Base-by-base conservation (phyloP, 1,140 invertebrate species). In the Polyergus mexicanus region DNA sequence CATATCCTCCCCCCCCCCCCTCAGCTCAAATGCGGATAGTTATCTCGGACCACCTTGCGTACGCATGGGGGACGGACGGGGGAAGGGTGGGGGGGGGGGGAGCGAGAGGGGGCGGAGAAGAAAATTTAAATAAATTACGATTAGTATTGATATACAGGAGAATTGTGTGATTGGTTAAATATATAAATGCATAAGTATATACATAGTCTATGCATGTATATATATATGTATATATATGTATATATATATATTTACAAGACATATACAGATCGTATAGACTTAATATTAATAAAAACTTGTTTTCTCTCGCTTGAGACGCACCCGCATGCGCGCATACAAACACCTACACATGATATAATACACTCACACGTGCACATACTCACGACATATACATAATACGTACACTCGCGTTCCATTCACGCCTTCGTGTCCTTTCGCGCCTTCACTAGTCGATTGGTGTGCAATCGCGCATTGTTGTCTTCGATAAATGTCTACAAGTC, bases 211-310 rank as follows among this genome's bases (percentile, higher is more conserved):
- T 83, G 86, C 84, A 86, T 56, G 62, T 54, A 86, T 86, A 80
- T 89, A 60, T 86, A 63, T 65, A 60, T 84, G 32, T 86, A 87
- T 72, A 83, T 74, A 78, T 86, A 78, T 69, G 25, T 87, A 56
- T 77, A 92, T 95, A 93, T 94, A 92, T 92, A 94, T 95, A 95
- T 95, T 95, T 95, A 95, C 94, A 95, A 95, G 94, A 95, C 94
- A 95, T 95, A 94, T 95, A 95, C 94, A 95, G 93, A 94, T 92
- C 92, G 92, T 95, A 89, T 92, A 92, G 86, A 86, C 88, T 92
- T 92, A 91, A 88, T 89, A 80, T 90, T 88, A 85, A 90, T 86
- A 86, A 84, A 91, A 91, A 81, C 65, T 66, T 83, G 47, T 74
- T 84, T 85, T 84, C 87, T 86, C 88, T 91, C 85, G 88, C 66